These are phyloP conservation scores for Betta splendens DNA, from an alignment of 2,797 vertebrate genomes.

Conservation along the genomic window DNA sequence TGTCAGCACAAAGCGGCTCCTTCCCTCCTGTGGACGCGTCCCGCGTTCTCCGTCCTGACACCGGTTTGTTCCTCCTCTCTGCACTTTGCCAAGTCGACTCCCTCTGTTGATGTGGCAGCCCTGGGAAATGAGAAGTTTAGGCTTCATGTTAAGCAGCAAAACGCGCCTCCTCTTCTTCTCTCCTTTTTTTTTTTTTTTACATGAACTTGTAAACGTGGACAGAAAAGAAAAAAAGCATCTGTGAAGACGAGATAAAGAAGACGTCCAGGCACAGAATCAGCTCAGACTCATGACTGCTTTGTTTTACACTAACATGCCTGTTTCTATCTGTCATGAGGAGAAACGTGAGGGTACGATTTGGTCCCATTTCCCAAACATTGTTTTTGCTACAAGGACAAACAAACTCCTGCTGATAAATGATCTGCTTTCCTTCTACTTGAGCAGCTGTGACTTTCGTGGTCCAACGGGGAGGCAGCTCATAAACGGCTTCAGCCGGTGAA, in stretches of 20 bases:
- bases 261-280: not conserved
- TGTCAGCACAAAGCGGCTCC: conserved; percentile 21
- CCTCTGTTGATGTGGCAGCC: conserved; percentile 86
- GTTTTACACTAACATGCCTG: not conserved
- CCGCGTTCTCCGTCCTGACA: conserved; percentile 53
- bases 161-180: conserved; percentile 53
- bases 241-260: conserved; percentile 40
- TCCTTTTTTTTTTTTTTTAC: conserved; percentile 22
- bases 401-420: not conserved
- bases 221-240: conserved; percentile 46
- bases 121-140: conserved; percentile 74
- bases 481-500: conserved; percentile 47
- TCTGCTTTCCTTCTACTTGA: conserved; percentile 24
- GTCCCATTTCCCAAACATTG: not conserved
- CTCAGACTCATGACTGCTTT: not conserved
- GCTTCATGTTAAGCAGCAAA: conserved; percentile 64
- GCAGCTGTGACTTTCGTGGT: not conserved
- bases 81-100: conserved; percentile 65
- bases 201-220: conserved; percentile 74
- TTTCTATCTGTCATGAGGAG: too few relatives aligned
- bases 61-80: conserved; percentile 68
- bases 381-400: conserved; percentile 5
- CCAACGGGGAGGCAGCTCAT: conserved; percentile 20
- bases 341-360: too few relatives aligned
- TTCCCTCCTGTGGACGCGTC: conserved; percentile 44